phyloP scores from a whole-genome alignment of 1,140 invertebrate genomes.

The Eupristina koningsbergeri region DNA sequence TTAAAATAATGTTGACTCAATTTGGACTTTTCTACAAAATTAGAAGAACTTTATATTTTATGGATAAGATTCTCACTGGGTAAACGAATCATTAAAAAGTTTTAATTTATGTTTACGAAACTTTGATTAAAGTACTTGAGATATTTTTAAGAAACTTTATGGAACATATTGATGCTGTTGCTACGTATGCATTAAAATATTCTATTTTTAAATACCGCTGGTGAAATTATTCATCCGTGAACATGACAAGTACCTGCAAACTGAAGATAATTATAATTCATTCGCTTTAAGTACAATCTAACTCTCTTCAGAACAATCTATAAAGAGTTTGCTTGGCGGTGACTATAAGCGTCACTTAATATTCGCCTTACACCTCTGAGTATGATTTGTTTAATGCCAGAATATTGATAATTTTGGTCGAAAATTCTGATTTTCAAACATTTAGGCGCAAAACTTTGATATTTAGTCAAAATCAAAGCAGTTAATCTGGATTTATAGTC shows the following conservation, averaged over 20 bases:
- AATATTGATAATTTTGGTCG: no score
- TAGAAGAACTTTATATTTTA: slow-evolving; percentile 27
- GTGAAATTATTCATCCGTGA: background rate
- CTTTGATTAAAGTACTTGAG: slow-evolving; percentile 11
- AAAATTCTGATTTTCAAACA: no score
- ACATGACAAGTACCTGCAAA: background rate
- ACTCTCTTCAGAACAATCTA: no score
- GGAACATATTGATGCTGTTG: slow-evolving; percentile 1
- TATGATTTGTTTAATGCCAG: no score
- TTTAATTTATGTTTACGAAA: slow-evolving; percentile 28
- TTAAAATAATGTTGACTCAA: slow-evolving; percentile 26
- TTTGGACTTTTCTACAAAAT: slow-evolving; percentile 13
- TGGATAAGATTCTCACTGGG: slow-evolving; percentile 2
- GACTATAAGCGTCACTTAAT: no score
- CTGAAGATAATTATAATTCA: background rate
- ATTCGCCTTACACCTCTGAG: no score
- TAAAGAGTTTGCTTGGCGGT: no score
- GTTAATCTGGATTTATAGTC: background rate
- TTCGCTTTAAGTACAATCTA: no score
- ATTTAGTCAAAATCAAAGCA: background rate
- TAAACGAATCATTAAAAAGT: slow-evolving; percentile 35
- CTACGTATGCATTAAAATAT: background rate
- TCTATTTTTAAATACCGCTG: background rate
- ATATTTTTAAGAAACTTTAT: slow-evolving; percentile 26
- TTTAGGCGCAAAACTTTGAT: no score